A percentile compares a stretch with the other conserved stretches of the same genome.
Conservation (phyloP, 2,888 invertebrate species). For the Calameuta idolon region DNA sequence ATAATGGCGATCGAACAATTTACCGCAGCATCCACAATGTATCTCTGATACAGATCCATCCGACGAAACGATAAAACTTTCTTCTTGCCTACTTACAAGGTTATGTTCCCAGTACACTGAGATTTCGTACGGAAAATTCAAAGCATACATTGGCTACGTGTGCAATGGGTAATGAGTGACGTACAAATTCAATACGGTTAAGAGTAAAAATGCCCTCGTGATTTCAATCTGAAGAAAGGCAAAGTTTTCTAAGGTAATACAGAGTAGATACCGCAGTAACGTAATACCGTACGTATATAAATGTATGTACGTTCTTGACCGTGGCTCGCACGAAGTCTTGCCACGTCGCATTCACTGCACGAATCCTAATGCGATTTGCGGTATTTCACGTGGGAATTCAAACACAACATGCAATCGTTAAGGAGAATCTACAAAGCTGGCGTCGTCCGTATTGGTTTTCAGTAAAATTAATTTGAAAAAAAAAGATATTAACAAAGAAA, state of each 20-base stretch:
- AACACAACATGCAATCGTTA: neutral
- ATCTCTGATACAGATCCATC: too few relatives aligned
- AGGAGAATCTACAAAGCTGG: neutral
- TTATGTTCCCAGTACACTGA: too few relatives aligned
- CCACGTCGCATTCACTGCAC: neutral
- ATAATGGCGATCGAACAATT: neutral
- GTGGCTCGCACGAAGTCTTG: neutral
- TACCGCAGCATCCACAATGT: neutral
- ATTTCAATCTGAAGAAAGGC: neutral
- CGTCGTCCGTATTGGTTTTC: neutral
- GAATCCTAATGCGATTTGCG: neutral
- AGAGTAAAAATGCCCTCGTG: too few relatives aligned
- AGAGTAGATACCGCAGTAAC: neutral
- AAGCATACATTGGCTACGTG: too few relatives aligned
- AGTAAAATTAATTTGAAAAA: neutral
- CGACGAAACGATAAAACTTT: neutral
- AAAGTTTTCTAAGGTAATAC: neutral
- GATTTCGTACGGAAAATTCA: too few relatives aligned
- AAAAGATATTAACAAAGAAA: neutral
- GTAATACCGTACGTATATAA: slow-evolving; percentile 11
- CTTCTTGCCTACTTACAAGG: too few relatives aligned
- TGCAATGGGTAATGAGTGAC: too few relatives aligned
- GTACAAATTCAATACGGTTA: too few relatives aligned
- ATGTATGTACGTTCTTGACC: neutral
- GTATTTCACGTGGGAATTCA: neutral